Evolutionary conservation across 2,113 vertebrate species (phyloP), one percentile per base, ranked within the genome.

Genomic region (Trichechus manatus): DNA sequence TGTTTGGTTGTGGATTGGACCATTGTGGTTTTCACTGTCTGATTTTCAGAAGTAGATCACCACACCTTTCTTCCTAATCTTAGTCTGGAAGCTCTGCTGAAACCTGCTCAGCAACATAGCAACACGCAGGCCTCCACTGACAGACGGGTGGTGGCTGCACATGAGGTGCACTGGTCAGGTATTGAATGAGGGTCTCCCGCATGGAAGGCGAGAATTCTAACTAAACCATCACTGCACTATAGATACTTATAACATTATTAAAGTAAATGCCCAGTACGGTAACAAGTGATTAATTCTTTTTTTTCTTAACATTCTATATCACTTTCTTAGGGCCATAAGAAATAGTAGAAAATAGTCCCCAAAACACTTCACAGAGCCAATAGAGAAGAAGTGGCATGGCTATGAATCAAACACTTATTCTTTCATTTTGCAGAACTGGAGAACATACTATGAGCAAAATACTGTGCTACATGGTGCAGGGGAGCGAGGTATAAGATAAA

Each of bases 391-490:
- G 66, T 8, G 44, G 9, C 29, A 7, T 4, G 1, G 22, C 42
- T 20, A 9, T 1, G 3, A 2, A 17, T 29, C 39, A 53, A 36
- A 42, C 1, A 1, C 15, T 27, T 17, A 33, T 14, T 61, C 33
- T 27, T 36, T 29, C 31, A 9, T 42, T 89, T 77, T n/a, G 11
- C 59, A 87, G 81, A 83, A 33, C 14, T 0, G 1, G 19, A 74
- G 42, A 68, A 10, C 17, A 14, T 0, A 0, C 25, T 10, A 1
- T 1, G n/a, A 84, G 31, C 72, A 25, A 66, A 75, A 27, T 5
- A 4, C 10, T 5, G 1, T 7, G 14, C 39, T 13, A 0, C 1
- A 44, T 0, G 31, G 56, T 6, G 1, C 0, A 1, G 15, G 14
- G 83, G 47, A 3, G 2, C 0, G 44, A 53, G 19, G 56, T 6